These are phyloP conservation scores for Oreamnos americanus DNA, from an alignment of 2,113 vertebrate genomes.

Conservation along the genomic window DNA sequence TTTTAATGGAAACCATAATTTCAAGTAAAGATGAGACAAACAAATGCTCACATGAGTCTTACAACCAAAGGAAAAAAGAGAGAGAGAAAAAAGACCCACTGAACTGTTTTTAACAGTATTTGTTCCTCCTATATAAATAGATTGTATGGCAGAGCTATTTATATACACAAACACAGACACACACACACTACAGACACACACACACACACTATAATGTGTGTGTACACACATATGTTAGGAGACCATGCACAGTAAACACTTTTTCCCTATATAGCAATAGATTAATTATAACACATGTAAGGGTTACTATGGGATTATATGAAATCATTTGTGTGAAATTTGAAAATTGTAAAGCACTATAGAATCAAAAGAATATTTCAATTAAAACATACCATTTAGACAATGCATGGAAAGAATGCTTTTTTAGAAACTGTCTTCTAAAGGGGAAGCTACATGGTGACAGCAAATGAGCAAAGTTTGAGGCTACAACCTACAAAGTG, in stretches of 20 bases:
- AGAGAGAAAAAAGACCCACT: neutral
- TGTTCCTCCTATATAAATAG: neutral
- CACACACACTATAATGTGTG: neutral
- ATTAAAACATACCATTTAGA: neutral
- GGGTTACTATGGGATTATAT: neutral
- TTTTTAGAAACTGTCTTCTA: neutral
- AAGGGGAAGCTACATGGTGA: neutral
- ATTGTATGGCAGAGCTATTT: neutral
- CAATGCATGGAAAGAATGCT: neutral
- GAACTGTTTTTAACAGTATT: neutral
- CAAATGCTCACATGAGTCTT: neutral
- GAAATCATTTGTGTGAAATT: neutral
- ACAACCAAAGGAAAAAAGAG: neutral
- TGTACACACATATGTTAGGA: neutral
- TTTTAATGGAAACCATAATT: constrained; percentile 36
- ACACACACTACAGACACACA: neutral
- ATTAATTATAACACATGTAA: neutral
- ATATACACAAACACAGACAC: neutral
- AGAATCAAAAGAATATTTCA: neutral
- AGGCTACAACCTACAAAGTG: neutral
- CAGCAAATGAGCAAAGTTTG: constrained; percentile 6
- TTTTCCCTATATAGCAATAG: neutral
- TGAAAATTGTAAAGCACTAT: neutral
- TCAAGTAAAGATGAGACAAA: constrained; percentile 18
- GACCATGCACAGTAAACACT: neutral